These are phyloP conservation scores for Gymnoscopelus braueri DNA, from an alignment of 2,797 vertebrate genomes.

Conservation along the genomic window DNA sequence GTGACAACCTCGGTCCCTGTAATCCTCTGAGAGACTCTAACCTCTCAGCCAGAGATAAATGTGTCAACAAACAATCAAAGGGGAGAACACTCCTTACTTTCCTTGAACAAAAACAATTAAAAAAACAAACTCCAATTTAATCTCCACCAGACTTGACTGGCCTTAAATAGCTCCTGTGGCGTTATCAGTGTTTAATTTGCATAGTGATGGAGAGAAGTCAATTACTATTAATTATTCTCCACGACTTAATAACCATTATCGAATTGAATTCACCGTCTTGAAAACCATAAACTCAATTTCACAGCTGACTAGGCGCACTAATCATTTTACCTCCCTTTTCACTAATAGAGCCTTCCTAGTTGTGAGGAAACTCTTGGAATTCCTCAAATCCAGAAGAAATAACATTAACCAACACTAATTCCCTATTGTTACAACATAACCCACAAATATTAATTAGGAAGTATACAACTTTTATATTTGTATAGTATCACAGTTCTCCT, in stretches of 20 bases:
- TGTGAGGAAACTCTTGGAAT: conserved; percentile 47
- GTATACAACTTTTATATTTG: conserved; percentile 7
- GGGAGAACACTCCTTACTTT: conserved; percentile 56
- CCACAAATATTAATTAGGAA: conserved; percentile 29
- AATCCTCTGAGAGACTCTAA: conserved; percentile 72
- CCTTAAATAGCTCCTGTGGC: conserved; percentile 71
- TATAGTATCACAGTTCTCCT: conserved; percentile 8
- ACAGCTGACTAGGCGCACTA: conserved; percentile 82
- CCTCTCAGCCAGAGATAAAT: conserved; percentile 69
- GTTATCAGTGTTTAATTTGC: conserved; percentile 82
- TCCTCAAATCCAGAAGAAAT: conserved; percentile 54
- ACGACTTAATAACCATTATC: conserved; percentile 84
- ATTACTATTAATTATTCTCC: conserved; percentile 84
- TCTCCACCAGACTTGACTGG: conserved; percentile 71
- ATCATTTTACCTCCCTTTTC: conserved; percentile 66
- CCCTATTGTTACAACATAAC: conserved; percentile 19
- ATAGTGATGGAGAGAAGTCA: conserved; percentile 82
- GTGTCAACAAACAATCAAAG: conserved; percentile 77
- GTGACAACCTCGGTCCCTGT: conserved; percentile 76
- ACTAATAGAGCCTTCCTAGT: conserved; percentile 34
- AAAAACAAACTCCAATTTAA: conserved; percentile 61
- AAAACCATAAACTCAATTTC: conserved; percentile 86
- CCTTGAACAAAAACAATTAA: conserved; percentile 53
- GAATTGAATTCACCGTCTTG: conserved; percentile 81
- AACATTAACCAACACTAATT: conserved; percentile 43